Evolutionary conservation across 1,140 invertebrate species (phyloP), one percentile per base, ranked within the genome.

Genomic region (Psilanteris sp.): DNA sequence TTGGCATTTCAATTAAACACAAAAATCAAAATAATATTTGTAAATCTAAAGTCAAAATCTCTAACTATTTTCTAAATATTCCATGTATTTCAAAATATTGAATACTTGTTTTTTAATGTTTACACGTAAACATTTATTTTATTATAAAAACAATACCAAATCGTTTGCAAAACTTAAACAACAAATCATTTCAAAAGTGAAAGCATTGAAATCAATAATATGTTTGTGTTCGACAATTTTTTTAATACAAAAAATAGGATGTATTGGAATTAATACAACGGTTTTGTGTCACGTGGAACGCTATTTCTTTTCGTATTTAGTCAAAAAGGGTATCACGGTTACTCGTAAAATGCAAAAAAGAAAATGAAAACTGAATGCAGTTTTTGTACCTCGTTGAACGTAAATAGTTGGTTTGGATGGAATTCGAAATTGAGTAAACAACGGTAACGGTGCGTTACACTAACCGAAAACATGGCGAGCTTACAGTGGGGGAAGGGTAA

Each of bases 371-470:
- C 26, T 3, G 14, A 34, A 11, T 3, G 34, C 8, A 55, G 26
- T 55, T 55, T 26, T 34, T 20, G 36, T 44, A 54, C 36, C 32
- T 5, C 7, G 15, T 18, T 8, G 10, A 46, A 41, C 22, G 48
- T 55, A 68, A 75, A 68, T 55, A 52, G 54, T 67, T 68, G 32
- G 44, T 68, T 62, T 37, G 18, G 62, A 13, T 32, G 20, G 62
- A 24, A 55, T 46, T 48, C 31, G 26, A 24, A 55, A 68, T 75
- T 43, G 64, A 68, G 34, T 41, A 54, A 75, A 68, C 57, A 75
- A 64, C 32, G 48, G 43, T 57, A 55, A 55, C 37, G 34, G 9
- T 8, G 31, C 61, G 46, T 67, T 66, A 46, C 48, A 46, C 32
- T 16, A 26, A 41, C 37, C 55, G 39, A 39, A 68, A 67, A 62